Percentiles rank a stretch among this genome's conserved stretches.
Conservation (phyloP, 2,113 vertebrate species). For the Triplophysa rosa region DNA sequence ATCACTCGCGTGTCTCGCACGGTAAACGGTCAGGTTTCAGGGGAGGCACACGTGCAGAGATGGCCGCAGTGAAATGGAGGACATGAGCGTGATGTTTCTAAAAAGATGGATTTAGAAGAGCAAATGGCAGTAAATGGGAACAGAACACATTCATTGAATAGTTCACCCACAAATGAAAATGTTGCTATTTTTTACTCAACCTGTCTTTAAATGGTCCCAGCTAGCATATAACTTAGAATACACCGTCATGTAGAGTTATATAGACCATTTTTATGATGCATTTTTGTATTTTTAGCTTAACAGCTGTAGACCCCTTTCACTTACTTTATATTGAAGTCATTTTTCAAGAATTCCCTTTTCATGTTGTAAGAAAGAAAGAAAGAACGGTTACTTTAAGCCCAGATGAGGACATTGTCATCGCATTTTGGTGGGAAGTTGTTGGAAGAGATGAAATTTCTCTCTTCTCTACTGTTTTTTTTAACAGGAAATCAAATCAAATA, state of each 20-base stretch:
- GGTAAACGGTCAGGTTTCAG: not conserved
- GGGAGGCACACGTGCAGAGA: not conserved
- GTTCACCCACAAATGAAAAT: too few relatives aligned
- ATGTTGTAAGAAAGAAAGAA: too few relatives aligned
- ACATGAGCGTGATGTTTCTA: not conserved
- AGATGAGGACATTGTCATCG: not conserved
- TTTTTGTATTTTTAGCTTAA: too few relatives aligned
- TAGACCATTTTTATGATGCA: too few relatives aligned
- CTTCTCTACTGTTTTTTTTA: conserved; percentile 9
- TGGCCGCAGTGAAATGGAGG: not conserved
- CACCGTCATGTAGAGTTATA: not conserved
- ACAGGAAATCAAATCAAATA: conserved; percentile 40
- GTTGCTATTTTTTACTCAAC: too few relatives aligned
- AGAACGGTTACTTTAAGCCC: not conserved
- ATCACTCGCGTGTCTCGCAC: not conserved
- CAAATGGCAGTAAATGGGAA: not conserved
- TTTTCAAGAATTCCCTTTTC: too few relatives aligned
- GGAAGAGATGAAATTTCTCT: conserved; percentile 27
- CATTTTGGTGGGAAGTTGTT: conserved; percentile 13
- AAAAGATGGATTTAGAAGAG: not conserved
- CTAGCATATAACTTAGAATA: not conserved
- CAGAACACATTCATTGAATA: not conserved
- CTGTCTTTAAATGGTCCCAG: too few relatives aligned
- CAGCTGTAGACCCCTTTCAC: too few relatives aligned
- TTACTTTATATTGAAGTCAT: too few relatives aligned